Evolutionary conservation across 2,113 vertebrate genomes (phyloP).

Genomic region (Tachuris rubrigastra): DNA sequence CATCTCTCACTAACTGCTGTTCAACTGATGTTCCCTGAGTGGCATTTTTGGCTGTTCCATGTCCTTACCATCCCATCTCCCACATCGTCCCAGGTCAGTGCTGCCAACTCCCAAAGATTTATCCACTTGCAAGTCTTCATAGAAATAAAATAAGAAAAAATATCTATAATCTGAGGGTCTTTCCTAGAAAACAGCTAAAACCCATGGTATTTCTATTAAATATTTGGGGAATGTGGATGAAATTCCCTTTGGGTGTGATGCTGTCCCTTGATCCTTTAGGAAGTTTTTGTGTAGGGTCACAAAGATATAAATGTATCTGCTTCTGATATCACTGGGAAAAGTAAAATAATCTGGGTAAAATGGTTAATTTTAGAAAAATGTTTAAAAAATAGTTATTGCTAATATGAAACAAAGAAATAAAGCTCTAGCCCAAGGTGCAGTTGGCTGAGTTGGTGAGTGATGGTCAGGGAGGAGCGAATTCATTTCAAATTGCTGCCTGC

Average conservation of each 20-base stretch:
- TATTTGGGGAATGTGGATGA: neutral
- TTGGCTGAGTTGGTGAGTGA: neutral
- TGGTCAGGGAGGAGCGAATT: neutral
- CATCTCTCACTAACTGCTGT: neutral
- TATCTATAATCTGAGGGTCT: neutral
- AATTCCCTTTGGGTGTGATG: neutral
- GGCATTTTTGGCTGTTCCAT: no score
- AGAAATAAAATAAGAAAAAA: neutral
- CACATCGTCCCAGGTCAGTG: fast-evolving
- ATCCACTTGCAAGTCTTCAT: neutral
- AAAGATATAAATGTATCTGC: neutral
- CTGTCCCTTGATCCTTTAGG: neutral
- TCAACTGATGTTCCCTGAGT: neutral
- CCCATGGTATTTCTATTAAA: neutral
- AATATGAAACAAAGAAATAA: neutral
- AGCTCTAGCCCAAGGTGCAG: neutral
- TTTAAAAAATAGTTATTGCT: neutral
- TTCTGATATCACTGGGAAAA: fast-evolving
- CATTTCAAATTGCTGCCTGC: neutral
- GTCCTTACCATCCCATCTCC: fast-evolving
- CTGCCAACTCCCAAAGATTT: neutral
- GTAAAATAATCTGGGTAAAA: neutral
- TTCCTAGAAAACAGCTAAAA: neutral
- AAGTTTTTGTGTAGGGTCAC: neutral
- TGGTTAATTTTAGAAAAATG: neutral